Base-by-base conservation (phyloP, 92 coral and sea anemone species). In the Parazoanthus swiftii region DNA sequence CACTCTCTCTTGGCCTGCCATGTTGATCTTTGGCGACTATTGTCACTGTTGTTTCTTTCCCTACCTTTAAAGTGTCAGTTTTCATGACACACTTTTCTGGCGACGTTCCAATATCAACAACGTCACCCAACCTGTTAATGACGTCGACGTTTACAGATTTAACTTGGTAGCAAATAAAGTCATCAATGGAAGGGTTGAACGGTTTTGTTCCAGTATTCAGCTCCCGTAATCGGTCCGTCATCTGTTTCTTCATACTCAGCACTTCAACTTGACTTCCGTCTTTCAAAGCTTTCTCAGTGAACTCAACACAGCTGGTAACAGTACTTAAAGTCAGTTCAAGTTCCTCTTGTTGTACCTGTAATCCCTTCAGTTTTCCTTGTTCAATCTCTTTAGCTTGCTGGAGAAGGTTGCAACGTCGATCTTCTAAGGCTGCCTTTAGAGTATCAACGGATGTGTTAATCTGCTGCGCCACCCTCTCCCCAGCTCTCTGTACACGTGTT, bases 261-360 rank as follows among this genome's bases (percentile, higher is more conserved):
- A 88, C 56, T 21, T 88, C 85, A 43, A 88, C 86, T 35, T 88
- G 50, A 67, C 74, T 88, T 18, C 90, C 90, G 68, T 88, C 82
- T 42, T 63, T 79, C 44, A 79, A 23, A 25, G 90, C 90, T 88
- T 80, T 84, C 77, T 88, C 70, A n/a, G 90, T 80, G 73, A 88
- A 88, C 79, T 79, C 90, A 33, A 88, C 76, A 76, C 71, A 43
- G 77, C 89, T 87, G 26, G 68, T 65, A 59, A 82, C 79, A 59
- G 81, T 87, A 77, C 58, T 84, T 39, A 80, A 36, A 76, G 76
- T 63, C 36, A 80, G 33, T 58, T 88, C 90, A 44, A 88, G 76
- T 70, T 80, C 58, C 59, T 88, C 90, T 88, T 67, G 90, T 88
- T 88, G 79, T n/a, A 36, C 37, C 26, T 80, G 86, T 42, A 87